Evolutionary conservation across 2,888 invertebrate genomes (phyloP), one percentile per base, ranked within the genome.

Genomic region (Dasysyrphus albostriatus): DNA sequence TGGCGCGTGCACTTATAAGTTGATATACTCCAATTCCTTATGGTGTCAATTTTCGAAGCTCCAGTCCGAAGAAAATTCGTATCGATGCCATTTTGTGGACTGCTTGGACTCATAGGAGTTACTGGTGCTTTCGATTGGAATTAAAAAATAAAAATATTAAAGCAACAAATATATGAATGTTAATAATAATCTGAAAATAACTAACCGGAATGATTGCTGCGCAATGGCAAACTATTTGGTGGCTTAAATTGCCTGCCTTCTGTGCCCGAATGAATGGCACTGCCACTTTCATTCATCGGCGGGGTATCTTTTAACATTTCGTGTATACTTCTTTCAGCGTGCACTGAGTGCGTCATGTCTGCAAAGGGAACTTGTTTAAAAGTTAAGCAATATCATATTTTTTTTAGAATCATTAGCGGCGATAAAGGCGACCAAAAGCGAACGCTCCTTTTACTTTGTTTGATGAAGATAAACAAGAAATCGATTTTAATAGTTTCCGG

Each of bases 1-100:
- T 99, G 99, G 90, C 98, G 97, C 7, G 99, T 99, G 92, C 99
- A 99, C 93, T 99, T 99, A 93, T 98, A 99, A 0, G 99, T 99
- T 83, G 98, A 98, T 91, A 99, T 97, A 88, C 98, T 98, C 99
- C 99, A 99, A 92, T 97, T 98, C 92, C 97, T 98, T 88, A 99
- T 94, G 79, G 96, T 96, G 92, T 99, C 99, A 91, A 99, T 96
- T 92, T 98, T 97, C 59, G 97, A 96, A 29, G 96, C 91, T 77
- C 92, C 92, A 59, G 90, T 91, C 82, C 91, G 90, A 79, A 92
- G 88, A 37, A 92, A 88, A 75, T 90, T 90, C 39, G 90, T 89
- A 79, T 92, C 91, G 34, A 90, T 74, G 5, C 89, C 90, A 77
- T 89, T 89, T 44, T 90, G 90, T 80, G 92, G 91, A 84, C 90